Percentiles rank a stretch among this genome's conserved stretches.
phyloP scores from a whole-genome alignment of 2,797 vertebrate species.

The Balearica regulorum region DNA sequence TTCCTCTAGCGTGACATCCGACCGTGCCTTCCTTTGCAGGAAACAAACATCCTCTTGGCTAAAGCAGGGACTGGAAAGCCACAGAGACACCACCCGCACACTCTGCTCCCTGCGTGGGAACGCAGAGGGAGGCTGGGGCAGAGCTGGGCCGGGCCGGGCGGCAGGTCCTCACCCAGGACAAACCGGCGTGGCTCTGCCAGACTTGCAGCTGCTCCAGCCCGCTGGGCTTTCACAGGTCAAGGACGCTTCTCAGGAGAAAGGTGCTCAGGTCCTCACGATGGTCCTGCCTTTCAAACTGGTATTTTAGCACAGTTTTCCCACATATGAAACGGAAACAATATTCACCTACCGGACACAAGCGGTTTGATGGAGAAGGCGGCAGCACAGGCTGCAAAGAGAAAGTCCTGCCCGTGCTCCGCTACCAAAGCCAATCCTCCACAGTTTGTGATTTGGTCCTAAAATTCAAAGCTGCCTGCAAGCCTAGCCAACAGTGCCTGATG shows the following conservation, averaged over 20 bases:
- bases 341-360: background rate
- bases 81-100: background rate
- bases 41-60: slow-evolving; percentile 27
- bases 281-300: background rate
- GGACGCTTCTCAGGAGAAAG: background rate
- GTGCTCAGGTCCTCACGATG: background rate
- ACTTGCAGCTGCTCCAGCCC: background rate
- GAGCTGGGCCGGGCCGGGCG: rapidly evolving
- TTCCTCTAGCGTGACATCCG: background rate
- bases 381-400: background rate
- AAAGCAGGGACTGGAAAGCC: background rate
- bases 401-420: background rate
- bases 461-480: background rate
- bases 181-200: background rate
- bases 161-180: background rate
- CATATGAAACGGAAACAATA: background rate
- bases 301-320: background rate
- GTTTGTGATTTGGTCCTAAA: background rate
- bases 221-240: background rate
- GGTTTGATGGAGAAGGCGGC: background rate
- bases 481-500: background rate
- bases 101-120: background rate
- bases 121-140: background rate
- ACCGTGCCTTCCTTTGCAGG: background rate
- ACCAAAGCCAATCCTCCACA: background rate